Evolutionary conservation across 1,140 invertebrate genomes (phyloP).

Genomic region (Brachionus manjavacas): DNA sequence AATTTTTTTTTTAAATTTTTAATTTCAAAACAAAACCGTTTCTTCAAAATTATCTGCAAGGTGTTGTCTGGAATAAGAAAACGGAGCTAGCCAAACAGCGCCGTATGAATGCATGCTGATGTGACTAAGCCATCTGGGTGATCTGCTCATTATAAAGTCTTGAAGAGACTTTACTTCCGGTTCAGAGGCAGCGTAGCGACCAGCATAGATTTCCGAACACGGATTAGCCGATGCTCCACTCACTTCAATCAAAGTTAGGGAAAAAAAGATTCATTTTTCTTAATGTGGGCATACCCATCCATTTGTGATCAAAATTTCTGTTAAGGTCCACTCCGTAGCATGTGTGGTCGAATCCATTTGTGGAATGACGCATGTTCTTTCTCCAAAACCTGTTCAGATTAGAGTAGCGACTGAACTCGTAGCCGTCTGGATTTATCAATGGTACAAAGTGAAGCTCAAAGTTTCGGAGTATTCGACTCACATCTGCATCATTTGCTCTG

Average conservation of each 20-base stretch:
- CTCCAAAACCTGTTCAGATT: slow-evolving; percentile 41
- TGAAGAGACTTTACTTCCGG: not conserved
- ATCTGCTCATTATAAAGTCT: not conserved
- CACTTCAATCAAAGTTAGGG: not conserved
- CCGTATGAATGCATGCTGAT: slow-evolving; percentile 42
- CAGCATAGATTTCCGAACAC: slow-evolving; percentile 38
- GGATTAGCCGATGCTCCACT: slow-evolving; percentile 35
- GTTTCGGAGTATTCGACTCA: not conserved
- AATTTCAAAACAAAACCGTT: not conserved
- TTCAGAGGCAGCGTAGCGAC: not conserved
- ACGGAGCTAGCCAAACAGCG: slow-evolving; percentile 24
- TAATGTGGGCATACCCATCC: slow-evolving; percentile 5
- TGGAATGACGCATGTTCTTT: slow-evolving; percentile 27
- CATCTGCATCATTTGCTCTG: not conserved
- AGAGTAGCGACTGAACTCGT: slow-evolving; percentile 1
- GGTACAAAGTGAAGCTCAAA: slow-evolving; percentile 41
- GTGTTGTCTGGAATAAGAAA: not conserved
- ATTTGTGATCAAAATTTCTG: slow-evolving; percentile 38
- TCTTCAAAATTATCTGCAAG: slow-evolving; percentile 2
- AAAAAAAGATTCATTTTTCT: not conserved
- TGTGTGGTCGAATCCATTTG: not conserved
- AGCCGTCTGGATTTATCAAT: slow-evolving; percentile 34
- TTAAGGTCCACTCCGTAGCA: slow-evolving; percentile 42
- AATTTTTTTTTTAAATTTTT: not conserved
- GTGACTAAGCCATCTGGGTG: not conserved